A percentile compares a stretch with the other conserved stretches of the same genome.
phyloP scores from a whole-genome alignment of 1,140 invertebrate species.

The Pogonus chalceus region DNA sequence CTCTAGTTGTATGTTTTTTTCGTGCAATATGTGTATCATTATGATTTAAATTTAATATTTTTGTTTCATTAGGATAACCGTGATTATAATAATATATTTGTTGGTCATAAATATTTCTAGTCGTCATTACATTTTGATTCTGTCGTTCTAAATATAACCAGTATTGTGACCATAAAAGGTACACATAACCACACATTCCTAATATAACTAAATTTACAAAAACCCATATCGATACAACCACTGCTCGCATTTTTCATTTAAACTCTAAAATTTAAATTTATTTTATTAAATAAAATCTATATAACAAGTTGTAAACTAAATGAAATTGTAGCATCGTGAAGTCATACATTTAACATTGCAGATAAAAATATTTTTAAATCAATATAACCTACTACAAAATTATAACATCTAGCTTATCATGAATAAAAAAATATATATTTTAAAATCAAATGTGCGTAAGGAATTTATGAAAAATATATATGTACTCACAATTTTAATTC shows the following conservation, averaged over 20 bases:
- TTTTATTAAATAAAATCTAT: neutral
- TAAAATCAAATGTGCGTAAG: neutral
- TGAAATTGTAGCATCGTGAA: no score
- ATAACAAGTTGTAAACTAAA: no score
- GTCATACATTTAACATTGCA: neutral
- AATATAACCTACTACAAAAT: neutral
- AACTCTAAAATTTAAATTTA: neutral
- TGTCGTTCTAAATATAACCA: constrained; percentile 49
- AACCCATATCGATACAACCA: constrained; percentile 55
- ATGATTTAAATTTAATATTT: constrained; percentile 8
- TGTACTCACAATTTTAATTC: no score
- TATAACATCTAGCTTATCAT: neutral
- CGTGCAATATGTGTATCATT: constrained; percentile 13
- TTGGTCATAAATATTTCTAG: constrained; percentile 30
- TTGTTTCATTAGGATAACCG: constrained; percentile 26
- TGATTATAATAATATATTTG: constrained; percentile 33
- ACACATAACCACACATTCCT: constrained; percentile 60
- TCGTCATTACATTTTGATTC: constrained; percentile 35
- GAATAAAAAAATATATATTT: neutral
- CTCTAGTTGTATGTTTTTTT: constrained; percentile 28
- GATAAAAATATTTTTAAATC: neutral
- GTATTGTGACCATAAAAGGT: constrained; percentile 58
- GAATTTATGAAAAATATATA: neutral
- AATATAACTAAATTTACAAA: constrained; percentile 59
- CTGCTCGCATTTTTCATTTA: constrained; percentile 42